phyloP scores from a whole-genome alignment of 2,888 invertebrate species.

The Drosophila bunnanda region DNA sequence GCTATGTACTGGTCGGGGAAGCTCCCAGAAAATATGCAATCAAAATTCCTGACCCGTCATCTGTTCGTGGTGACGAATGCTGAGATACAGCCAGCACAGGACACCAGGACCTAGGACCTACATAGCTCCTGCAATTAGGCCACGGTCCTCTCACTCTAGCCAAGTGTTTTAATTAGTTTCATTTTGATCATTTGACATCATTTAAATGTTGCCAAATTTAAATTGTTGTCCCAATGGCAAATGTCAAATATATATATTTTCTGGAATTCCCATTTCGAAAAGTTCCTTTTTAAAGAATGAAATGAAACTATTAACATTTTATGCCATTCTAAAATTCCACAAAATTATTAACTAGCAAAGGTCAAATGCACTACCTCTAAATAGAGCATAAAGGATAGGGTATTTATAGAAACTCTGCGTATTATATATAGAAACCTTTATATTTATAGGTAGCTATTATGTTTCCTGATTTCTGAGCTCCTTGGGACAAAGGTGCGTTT shows the following conservation, averaged over 20 bases:
- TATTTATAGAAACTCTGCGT: not conserved
- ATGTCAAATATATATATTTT: not conserved
- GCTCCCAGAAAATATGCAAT: conserved; percentile 28
- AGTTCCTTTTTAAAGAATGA: not conserved
- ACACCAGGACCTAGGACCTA: not conserved
- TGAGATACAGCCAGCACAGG: not conserved
- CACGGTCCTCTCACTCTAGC: not conserved
- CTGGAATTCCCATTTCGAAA: not conserved
- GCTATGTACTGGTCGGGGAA: not conserved
- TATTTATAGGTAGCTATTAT: not conserved
- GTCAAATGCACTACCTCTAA: not conserved
- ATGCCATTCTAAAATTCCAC: no score
- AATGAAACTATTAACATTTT: not conserved
- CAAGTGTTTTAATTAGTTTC: conserved; percentile 43
- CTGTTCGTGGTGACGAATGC: not conserved
- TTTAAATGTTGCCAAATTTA: not conserved
- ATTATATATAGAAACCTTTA: not conserved
- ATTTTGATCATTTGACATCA: conserved; percentile 13
- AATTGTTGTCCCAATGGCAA: not conserved
- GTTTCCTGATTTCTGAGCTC: not conserved
- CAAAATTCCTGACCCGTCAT: conserved; percentile 26
- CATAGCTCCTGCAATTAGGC: conserved; percentile 16
- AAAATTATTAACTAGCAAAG: not conserved
- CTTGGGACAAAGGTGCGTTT: not conserved
- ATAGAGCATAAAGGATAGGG: not conserved